phyloP scores from a whole-genome alignment of 2,888 invertebrate species.

The Diplolepis rosae region DNA sequence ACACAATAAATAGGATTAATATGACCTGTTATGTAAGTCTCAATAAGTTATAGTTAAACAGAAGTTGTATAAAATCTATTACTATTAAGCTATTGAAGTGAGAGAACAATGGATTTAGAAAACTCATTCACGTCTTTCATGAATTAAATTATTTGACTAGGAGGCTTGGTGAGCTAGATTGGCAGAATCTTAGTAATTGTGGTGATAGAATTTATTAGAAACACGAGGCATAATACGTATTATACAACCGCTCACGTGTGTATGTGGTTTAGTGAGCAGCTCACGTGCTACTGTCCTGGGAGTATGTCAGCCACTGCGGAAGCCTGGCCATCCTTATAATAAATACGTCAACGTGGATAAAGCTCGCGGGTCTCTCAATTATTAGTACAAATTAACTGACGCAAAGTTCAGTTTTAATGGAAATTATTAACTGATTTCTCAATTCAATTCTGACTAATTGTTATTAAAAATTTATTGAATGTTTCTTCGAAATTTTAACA shows the following conservation, averaged over 20 bases:
- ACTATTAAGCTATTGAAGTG: too few species aligned
- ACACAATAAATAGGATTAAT: too few species aligned
- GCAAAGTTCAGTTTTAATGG: too few species aligned
- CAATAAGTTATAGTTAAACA: too few species aligned
- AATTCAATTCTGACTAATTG: too few species aligned
- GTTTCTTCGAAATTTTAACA: too few species aligned
- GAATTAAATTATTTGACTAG: not conserved
- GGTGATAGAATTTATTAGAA: slow-evolving; percentile 13
- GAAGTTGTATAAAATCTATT: too few species aligned
- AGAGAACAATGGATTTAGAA: too few species aligned
- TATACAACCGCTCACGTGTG: slow-evolving; percentile 36
- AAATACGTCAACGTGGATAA: slow-evolving; percentile 31
- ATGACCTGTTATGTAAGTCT: too few species aligned
- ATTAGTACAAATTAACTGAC: slow-evolving; percentile 22
- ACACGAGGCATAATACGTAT: slow-evolving; percentile 1
- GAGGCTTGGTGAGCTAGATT: not conserved
- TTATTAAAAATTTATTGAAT: too few species aligned
- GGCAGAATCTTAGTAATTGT: not conserved
- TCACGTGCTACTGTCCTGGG: slow-evolving; percentile 56
- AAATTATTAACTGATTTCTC: too few species aligned
- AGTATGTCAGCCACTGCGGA: slow-evolving; percentile 52
- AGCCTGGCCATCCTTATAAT: slow-evolving; percentile 37
- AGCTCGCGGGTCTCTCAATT: slow-evolving; percentile 43
- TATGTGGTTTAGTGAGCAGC: slow-evolving; percentile 50
- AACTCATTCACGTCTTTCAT: too few species aligned